Evolutionary conservation across 2,888 invertebrate genomes (phyloP).

Genomic region (Drosophila nr. fundita): DNA sequence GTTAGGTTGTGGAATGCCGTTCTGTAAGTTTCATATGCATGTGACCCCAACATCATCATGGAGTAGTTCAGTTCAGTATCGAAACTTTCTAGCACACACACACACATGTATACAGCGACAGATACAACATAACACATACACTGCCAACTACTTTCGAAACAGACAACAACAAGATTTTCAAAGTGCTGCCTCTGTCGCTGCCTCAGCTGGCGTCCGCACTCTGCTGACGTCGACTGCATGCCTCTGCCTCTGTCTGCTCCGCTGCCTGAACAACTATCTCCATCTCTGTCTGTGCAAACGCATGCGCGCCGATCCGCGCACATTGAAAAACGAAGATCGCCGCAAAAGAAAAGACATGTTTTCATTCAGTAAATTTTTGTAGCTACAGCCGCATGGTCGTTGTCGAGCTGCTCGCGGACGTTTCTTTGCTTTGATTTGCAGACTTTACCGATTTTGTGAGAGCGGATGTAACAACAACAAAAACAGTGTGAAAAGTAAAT

Average conservation of each 20-base stretch:
- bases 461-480: constrained; percentile 51
- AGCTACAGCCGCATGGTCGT: constrained; percentile 76
- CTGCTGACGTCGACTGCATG: constrained; percentile 21
- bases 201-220: constrained; percentile 12
- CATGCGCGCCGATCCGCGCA: constrained; percentile 45
- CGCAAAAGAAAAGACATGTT: constrained; percentile 81
- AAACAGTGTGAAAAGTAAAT: constrained; percentile 65
- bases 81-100: constrained; percentile 69
- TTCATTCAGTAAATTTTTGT: constrained; percentile 83
- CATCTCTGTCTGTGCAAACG: constrained; percentile 37
- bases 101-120: constrained; percentile 19
- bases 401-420: constrained; percentile 40
- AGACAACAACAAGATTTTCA: constrained; percentile 32
- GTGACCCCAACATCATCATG: constrained; percentile 63
- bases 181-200: constrained; percentile 23
- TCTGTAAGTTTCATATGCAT: constrained; percentile 82
- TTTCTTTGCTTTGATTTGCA: constrained; percentile 19
- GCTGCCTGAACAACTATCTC: constrained; percentile 18
- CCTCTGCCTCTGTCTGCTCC: constrained; percentile 11
- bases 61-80: constrained; percentile 60
- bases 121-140: constrained; percentile 25
- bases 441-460: constrained; percentile 25
- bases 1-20: constrained; percentile 80
- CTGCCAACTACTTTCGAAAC: constrained; percentile 55
- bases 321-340: constrained; percentile 69